Evolutionary conservation across 53 echinoderm and acorn worm species (phyloP), one percentile per base, ranked within the genome.

Genomic region (Luidia sarsii): DNA sequence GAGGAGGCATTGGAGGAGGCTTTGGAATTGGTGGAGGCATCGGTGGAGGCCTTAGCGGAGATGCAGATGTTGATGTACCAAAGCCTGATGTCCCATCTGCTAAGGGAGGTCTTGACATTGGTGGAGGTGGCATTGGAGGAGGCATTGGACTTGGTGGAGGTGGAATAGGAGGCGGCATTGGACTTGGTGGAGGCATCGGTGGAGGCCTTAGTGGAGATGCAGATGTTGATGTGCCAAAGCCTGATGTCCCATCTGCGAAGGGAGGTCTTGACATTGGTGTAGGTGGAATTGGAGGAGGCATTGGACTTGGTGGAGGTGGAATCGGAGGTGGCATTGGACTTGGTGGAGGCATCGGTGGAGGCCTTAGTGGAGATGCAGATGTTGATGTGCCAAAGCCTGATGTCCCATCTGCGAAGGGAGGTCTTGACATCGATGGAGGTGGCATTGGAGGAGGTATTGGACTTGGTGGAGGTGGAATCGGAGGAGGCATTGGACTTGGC

Each of bases 151-250:
- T n/a, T n/a, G 50, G 70, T 51, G 53, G 52, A 4, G 71, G 7
- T n/a, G 34, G 29, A 18, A 33, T 24, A 14, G 59, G 29, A 14
- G 69, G 70, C 20, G 70, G 68, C 46, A 68, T 64, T 11, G 86
- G 74, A 21, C 34, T 80, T 52, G 62, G 71, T 81, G 83, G 52
- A 15, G 79, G 55, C 29, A 7, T 73, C 52, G 71, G 65, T 31
- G 86, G 64, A 38, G 87, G 82, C n/a, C n/a, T n/a, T 82, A 39
- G 46, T 49, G 68, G 68, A 67, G 68, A 46, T 67, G 68, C 45
- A 45, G 20, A 67, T 2, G 27, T 28, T 27, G 68, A 27, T 46
- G 48, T 23, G 1, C 62, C 53, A 64, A 79, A 79, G 41, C 83
- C 83, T 65, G 88, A 83, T 56, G 50, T n/a, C n/a, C 55, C 9